A percentile compares a stretch with the other conserved stretches of the same genome.
These are phyloP conservation scores for Acridotheres tristis DNA, from an alignment of 2,797 vertebrate species.

Conservation along the genomic window DNA sequence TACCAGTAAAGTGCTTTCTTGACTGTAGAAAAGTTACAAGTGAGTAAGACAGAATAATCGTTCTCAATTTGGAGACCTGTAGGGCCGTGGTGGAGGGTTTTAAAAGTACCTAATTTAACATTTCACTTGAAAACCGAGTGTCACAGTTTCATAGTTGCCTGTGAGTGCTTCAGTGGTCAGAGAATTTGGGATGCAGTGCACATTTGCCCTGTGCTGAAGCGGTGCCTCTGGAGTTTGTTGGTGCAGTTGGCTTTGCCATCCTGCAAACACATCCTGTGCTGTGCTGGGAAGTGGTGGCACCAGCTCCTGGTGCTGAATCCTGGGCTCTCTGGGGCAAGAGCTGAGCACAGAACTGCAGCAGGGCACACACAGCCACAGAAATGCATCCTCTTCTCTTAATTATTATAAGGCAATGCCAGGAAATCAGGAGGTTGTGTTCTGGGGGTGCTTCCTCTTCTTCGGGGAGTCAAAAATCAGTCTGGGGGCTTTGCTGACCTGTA, in stretches of 20 bases:
- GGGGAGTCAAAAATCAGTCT: not conserved
- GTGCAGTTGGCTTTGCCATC: not conserved
- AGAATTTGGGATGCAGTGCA: not conserved
- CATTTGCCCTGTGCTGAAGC: accelerated
- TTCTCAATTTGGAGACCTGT: not conserved
- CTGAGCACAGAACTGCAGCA: not conserved
- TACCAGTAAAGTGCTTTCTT: not conserved
- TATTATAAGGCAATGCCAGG: accelerated
- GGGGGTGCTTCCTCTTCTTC: accelerated
- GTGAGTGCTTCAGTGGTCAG: not conserved
- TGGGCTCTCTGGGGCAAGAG: too few relatives aligned
- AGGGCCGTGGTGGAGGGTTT: not conserved
- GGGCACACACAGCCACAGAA: not conserved
- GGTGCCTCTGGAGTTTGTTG: not conserved
- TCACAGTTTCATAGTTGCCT: not conserved
- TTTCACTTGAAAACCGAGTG: not conserved
- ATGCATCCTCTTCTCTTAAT: not conserved
- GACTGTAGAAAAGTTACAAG: not conserved
- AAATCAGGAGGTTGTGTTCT: not conserved
- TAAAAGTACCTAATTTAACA: not conserved
- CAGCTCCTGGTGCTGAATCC: accelerated
- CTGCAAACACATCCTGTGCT: accelerated
- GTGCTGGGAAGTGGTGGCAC: not conserved
- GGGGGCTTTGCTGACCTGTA: not conserved
- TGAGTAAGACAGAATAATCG: not conserved